A percentile compares a stretch with the other conserved stretches of the same genome.
Conservation (phyloP, 2,113 vertebrate genomes). For the Ardeotis arabs region DNA sequence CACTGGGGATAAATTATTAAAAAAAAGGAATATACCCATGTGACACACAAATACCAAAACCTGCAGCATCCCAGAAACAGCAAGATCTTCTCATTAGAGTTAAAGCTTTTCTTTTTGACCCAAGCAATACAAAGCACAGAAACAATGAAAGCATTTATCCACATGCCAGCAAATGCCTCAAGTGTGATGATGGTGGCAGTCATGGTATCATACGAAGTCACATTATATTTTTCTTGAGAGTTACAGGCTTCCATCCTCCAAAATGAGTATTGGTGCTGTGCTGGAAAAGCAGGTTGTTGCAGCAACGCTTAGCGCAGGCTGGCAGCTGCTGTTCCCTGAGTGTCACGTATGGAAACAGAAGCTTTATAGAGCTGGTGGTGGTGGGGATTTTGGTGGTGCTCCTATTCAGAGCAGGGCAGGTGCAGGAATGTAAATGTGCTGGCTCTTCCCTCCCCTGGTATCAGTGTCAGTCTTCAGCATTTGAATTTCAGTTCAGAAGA, state of each 20-base stretch:
- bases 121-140: not conserved
- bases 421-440: constrained; percentile 38
- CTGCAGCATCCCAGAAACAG: not conserved
- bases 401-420: not conserved
- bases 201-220: rapidly evolving
- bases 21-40: not conserved
- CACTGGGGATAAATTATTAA: rapidly evolving
- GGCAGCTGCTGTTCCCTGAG: not conserved
- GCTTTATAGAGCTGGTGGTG: not conserved
- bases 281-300: not conserved
- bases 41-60: not conserved
- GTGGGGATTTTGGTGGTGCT: not conserved
- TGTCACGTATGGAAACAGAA: not conserved
- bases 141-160: not conserved
- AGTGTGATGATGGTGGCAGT: rapidly evolving
- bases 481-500: not conserved
- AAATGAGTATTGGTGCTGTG: not conserved
- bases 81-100: constrained; percentile 38
- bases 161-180: not conserved
- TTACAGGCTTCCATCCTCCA: not conserved
- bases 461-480: not conserved
- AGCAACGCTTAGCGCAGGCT: not conserved
- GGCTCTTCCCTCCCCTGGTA: not conserved
- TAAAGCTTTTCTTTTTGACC: not conserved
- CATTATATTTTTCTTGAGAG: not conserved